These are phyloP conservation scores for Drosophila pachea DNA, from an alignment of 1,140 invertebrate species.

Conservation along the genomic window DNA sequence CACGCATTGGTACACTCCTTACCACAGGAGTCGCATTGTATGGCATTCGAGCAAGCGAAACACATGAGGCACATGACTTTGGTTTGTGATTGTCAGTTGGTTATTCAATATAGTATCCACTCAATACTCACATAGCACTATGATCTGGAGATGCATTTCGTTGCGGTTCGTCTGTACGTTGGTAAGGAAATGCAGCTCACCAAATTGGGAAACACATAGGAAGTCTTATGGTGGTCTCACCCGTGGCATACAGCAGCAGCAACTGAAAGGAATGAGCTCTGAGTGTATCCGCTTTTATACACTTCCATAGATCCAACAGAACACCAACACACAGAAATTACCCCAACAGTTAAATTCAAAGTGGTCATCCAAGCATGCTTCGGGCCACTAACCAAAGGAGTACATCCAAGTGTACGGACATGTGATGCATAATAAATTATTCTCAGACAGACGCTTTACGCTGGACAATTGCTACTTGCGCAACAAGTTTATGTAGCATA, in stretches of 20 bases:
- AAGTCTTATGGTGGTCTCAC: constrained; percentile 26
- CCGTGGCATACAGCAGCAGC: constrained; percentile 35
- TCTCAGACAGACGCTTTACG: constrained; percentile 2
- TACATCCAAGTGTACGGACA: constrained; percentile 55
- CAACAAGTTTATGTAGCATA: constrained; percentile 65
- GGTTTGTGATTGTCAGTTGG: background rate
- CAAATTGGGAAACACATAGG: constrained; percentile 46
- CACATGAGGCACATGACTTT: constrained; percentile 58
- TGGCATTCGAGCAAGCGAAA: constrained; percentile 51
- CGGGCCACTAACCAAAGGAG: constrained; percentile 41
- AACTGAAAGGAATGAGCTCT: constrained; percentile 59
- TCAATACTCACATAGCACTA: constrained; percentile 52
- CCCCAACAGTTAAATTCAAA: constrained; percentile 53
- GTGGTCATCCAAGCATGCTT: constrained; percentile 57
- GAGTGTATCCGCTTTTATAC: constrained; percentile 47
- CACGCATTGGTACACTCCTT: constrained; percentile 81
- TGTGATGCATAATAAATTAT: constrained; percentile 66
- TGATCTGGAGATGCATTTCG: constrained; percentile 57
- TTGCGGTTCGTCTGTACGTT: constrained; percentile 20
- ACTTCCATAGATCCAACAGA: background rate
- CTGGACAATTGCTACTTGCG: constrained; percentile 70
- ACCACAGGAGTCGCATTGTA: constrained; percentile 81
- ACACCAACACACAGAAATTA: constrained; percentile 4
- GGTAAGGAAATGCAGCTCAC: constrained; percentile 34
- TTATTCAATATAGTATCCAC: no score